Conservation (phyloP, 1,140 invertebrate species). For the Musca vetustissima region DNA sequence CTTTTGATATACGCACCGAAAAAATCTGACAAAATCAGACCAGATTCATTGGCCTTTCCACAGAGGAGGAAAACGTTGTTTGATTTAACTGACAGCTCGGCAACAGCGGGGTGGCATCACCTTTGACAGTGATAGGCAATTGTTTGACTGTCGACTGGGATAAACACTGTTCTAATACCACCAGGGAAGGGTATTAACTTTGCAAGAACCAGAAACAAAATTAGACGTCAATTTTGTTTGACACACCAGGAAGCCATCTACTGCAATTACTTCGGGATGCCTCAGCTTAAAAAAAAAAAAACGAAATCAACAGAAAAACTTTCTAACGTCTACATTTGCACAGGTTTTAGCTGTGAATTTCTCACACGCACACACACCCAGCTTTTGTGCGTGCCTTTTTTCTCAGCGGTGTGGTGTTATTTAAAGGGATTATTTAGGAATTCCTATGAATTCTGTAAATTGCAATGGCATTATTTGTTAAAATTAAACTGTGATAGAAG, state of each 20-base stretch:
- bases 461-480: slow-evolving; percentile 56
- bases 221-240: slow-evolving; percentile 14
- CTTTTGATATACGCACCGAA: no score
- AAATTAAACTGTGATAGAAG: slow-evolving; percentile 46
- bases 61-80: slow-evolving; percentile 6
- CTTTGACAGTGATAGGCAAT: slow-evolving; percentile 17
- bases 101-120: slow-evolving; percentile 17
- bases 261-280: background rate
- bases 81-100: slow-evolving; percentile 18
- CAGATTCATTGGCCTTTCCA: no score
- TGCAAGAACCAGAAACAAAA: background rate
- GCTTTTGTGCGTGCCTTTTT: background rate
- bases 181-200: background rate
- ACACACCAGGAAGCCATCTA: slow-evolving; percentile 13
- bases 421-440: slow-evolving; percentile 24
- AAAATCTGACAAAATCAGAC: no score
- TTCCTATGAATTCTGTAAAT: slow-evolving; percentile 55
- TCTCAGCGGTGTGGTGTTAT: no score
- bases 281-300: background rate
- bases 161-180: slow-evolving; percentile 41
- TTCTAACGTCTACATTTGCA: background rate
- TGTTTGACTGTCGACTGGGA: slow-evolving; percentile 26
- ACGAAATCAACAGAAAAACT: no score
- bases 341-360: background rate
- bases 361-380: no score